Evolutionary conservation across 92 coral and sea anemone species (phyloP).

Genomic region (Actinostola sp.): DNA sequence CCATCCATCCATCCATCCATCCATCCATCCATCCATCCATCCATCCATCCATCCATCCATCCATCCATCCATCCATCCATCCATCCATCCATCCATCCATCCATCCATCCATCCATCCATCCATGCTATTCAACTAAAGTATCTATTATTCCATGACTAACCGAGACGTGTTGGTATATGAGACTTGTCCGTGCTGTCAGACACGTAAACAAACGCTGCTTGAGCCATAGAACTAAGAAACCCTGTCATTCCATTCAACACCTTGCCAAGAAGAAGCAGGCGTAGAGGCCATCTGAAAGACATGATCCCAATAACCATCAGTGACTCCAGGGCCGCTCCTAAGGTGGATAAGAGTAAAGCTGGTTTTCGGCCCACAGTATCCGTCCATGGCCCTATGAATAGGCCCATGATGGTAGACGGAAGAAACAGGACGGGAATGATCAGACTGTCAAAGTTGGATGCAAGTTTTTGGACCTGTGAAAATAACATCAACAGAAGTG

Average conservation of each 20-base stretch:
- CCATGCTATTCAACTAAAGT: too few relatives aligned
- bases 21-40: background rate
- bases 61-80: background rate
- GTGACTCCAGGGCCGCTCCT: conserved; percentile 62
- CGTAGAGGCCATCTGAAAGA: conserved; percentile 56
- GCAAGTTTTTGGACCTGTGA: conserved; percentile 70
- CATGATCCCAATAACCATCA: conserved; percentile 53
- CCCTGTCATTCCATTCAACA: conserved; percentile 68
- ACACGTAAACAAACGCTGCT: conserved; percentile 63
- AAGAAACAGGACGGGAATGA: conserved; percentile 46
- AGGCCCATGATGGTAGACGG: conserved; percentile 71
- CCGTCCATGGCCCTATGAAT: conserved; percentile 85
- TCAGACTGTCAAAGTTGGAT: conserved; percentile 57
- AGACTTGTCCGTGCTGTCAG: conserved; percentile 75
- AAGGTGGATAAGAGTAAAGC: conserved; percentile 51
- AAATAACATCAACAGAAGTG: background rate
- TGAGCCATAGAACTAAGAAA: conserved; percentile 62
- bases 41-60: background rate
- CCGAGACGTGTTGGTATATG: conserved; percentile 65
- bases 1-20: background rate
- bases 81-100: background rate
- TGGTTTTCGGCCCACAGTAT: conserved; percentile 74
- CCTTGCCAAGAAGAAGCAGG: conserved; percentile 61
- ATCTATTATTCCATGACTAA: conserved; percentile 10
- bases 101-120: background rate